Base-by-base conservation (phyloP, 2,797 vertebrate species). In the Aeoliscus strigatus region DNA sequence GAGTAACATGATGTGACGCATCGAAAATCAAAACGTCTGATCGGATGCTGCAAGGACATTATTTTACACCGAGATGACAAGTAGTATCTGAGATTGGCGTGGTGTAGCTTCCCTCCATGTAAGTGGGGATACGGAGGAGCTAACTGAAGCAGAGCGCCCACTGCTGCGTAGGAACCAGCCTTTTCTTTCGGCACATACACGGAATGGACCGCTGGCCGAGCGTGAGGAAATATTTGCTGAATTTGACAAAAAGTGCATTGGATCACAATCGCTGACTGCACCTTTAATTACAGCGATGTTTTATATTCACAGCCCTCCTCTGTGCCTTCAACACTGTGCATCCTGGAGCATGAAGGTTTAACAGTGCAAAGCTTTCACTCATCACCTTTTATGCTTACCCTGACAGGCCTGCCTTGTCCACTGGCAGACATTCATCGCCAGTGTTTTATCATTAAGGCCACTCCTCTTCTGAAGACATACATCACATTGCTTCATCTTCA, bases 291-390 rank as follows among this genome's bases (percentile, higher is more conserved):
- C 27, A 21, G 18, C 31, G 16, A 14, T 42, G 47, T 66, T 73
- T 79, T 66, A 71, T 69, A 71, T 70, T 64, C 62, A 34, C 47
- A 13, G 16, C 27, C 60, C 52, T 63, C 16, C 25, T 49, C 44
- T 49, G 38, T 51, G 36, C 31, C 45, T 70, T 49, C 54, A 14
- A 36, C 58, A 40, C 55, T 30, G 52, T 60, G 68, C 58, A 73
- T 76, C 52, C 43, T 49, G 54, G 58, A 65, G 66, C 64, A 59
- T 60, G 68, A 73, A 72, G 73, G 77, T 80, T 80, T 77, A 74
- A 64, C 73, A 77, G 65, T 51, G 60, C 60, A 65, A 71, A 73
- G 47, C 70, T 73, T 72, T 80, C 79, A 70, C 75, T 82, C 77
- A 80, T 80, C 73, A 78, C 71, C 58, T 78, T 83, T 77, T 79